phyloP scores from a whole-genome alignment of 2,797 vertebrate species.

The Acanthurus tractus region DNA sequence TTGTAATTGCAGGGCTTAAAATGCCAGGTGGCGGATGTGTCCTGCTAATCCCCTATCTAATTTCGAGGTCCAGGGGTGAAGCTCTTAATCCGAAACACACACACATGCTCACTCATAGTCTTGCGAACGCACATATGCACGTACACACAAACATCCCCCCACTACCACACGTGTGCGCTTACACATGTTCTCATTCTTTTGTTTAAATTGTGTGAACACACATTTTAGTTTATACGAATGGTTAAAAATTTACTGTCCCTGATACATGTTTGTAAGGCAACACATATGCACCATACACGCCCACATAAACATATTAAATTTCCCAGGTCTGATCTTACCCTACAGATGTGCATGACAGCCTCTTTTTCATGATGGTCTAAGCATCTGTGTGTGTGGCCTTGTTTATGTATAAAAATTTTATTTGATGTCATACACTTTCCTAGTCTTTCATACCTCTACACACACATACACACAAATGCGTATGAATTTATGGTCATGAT shows the following conservation, averaged over 20 bases:
- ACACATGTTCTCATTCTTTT: constrained; percentile 28
- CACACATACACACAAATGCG: neutral
- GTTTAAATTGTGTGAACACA: neutral
- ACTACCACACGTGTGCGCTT: constrained; percentile 48
- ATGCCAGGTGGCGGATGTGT: constrained; percentile 85
- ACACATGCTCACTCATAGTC: constrained; percentile 67
- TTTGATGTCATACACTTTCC: constrained; percentile 13
- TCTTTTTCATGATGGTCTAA: constrained; percentile 42
- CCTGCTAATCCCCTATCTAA: constrained; percentile 84
- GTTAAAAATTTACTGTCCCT: neutral
- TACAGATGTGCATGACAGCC: constrained; percentile 30
- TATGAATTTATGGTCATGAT: neutral
- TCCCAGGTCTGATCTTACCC: constrained; percentile 17
- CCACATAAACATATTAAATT: constrained; percentile 25
- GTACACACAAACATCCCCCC: neutral
- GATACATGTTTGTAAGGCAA: neutral
- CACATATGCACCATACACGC: constrained; percentile 1
- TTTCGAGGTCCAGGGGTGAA: constrained; percentile 85
- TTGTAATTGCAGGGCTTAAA: constrained; percentile 83
- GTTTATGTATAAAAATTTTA: constrained; percentile 45
- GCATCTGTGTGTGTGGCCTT: constrained; percentile 19
- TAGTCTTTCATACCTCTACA: neutral
- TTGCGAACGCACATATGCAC: constrained; percentile 55
- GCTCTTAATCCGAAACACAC: constrained; percentile 84
- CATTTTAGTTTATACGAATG: constrained; percentile 5